Conservation (phyloP, 1,140 invertebrate species). For the Coptotermes formosanus region DNA sequence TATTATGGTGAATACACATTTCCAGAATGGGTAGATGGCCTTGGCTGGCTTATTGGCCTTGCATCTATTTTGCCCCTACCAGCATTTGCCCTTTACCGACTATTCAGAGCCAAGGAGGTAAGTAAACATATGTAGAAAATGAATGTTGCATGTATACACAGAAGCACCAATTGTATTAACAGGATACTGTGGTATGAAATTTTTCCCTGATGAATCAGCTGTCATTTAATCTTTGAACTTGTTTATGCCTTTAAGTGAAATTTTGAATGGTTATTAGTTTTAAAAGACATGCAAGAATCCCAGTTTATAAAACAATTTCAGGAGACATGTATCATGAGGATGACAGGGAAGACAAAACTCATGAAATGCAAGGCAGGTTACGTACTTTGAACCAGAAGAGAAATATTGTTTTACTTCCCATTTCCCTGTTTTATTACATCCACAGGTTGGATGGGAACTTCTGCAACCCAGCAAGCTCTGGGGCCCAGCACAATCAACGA, state of each 20-base stretch:
- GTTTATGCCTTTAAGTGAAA: not conserved
- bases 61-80: conserved; percentile 64
- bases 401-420: no score
- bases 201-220: not conserved
- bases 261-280: not conserved
- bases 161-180: not conserved
- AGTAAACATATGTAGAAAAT: not conserved
- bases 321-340: no score
- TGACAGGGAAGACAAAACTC: no score
- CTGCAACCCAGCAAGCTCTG: not conserved
- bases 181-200: not conserved
- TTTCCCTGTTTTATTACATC: not conserved
- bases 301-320: no score
- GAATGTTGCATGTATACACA: not conserved
- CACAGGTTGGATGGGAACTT: conserved; percentile 3
- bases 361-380: no score
- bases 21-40: conserved; percentile 61
- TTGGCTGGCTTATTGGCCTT: conserved; percentile 70
- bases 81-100: conserved; percentile 52
- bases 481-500: not conserved
- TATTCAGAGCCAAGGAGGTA: conserved; percentile 45
- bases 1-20: conserved; percentile 61
- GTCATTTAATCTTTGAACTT: not conserved
- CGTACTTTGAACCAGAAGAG: no score
- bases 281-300: no score